These are phyloP conservation scores for Drosophila lutescens DNA, from an alignment of 2,888 invertebrate genomes.

Conservation along the genomic window DNA sequence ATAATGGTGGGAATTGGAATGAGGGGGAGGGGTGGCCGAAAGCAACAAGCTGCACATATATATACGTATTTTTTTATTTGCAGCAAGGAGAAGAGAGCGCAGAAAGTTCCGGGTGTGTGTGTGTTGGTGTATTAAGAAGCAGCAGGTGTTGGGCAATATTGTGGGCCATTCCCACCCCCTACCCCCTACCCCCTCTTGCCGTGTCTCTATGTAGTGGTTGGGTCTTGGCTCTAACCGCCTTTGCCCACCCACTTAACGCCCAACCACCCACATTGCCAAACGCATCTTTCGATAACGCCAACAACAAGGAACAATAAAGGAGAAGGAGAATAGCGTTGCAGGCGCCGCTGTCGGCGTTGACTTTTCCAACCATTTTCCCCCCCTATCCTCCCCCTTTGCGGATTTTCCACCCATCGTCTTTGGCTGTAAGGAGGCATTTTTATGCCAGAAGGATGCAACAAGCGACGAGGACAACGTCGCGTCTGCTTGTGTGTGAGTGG, in stretches of 20 bases:
- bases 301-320: slow-evolving; percentile 41
- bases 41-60: slow-evolving; percentile 43
- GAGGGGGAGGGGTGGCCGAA: slow-evolving; percentile 25
- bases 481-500: slow-evolving; percentile 1
- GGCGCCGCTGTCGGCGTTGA: slow-evolving; percentile 48
- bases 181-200: slow-evolving; percentile 33
- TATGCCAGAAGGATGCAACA: slow-evolving; percentile 75
- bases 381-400: background rate
- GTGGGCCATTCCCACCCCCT: slow-evolving; percentile 53
- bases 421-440: slow-evolving; percentile 78
- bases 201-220: slow-evolving; percentile 46
- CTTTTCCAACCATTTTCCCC: slow-evolving; percentile 14
- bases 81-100: slow-evolving; percentile 28
- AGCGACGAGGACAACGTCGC: slow-evolving; percentile 55
- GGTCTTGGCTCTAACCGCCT: slow-evolving; percentile 1
- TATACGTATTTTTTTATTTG: slow-evolving; percentile 3
- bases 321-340: slow-evolving; percentile 31
- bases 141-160: slow-evolving; percentile 75
- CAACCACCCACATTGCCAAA: slow-evolving; percentile 53
- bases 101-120: slow-evolving; percentile 29
- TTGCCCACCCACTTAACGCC: slow-evolving; percentile 16
- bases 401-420: slow-evolving; percentile 33
- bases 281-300: slow-evolving; percentile 79
- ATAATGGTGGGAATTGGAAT: slow-evolving; percentile 9
- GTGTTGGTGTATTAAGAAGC: slow-evolving; percentile 56